Percentiles rank a stretch among this genome's conserved stretches.
Conservation (phyloP, 2,888 invertebrate genomes). For the Linnaemya vulpina region DNA sequence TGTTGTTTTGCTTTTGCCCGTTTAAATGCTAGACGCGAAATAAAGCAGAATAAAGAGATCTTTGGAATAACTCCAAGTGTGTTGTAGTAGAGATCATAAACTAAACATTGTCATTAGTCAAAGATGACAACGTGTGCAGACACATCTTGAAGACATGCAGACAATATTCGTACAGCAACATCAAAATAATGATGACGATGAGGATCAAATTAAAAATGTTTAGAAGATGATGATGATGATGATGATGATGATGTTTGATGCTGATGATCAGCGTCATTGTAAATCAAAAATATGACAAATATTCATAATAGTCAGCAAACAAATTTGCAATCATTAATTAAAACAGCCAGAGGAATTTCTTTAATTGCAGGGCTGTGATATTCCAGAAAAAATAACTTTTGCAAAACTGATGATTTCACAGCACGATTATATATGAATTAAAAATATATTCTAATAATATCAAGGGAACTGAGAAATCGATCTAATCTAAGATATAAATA, state of each 20-base stretch:
- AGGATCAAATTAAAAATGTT: not conserved
- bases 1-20: not conserved
- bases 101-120: slow-evolving; percentile 71
- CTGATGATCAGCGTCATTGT: slow-evolving; percentile 6
- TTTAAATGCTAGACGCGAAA: slow-evolving; percentile 56
- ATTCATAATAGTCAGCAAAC: slow-evolving; percentile 65
- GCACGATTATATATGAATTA: no score
- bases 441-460: no score
- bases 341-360: not conserved
- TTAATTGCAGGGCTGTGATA: not conserved
- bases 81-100: slow-evolving; percentile 70
- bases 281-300: slow-evolving; percentile 60
- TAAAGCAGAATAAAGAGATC: slow-evolving; percentile 50
- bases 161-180: slow-evolving; percentile 32
- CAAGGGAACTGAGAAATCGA: no score
- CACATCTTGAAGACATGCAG: slow-evolving; percentile 56
- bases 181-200: slow-evolving; percentile 37
- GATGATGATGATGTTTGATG: slow-evolving; percentile 16
- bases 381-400: no score
- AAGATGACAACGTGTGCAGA: slow-evolving; percentile 70
- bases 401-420: slow-evolving; percentile 27
- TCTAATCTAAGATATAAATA: no score
- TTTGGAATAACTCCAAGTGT: slow-evolving; percentile 72
- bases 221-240: not conserved
- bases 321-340: slow-evolving; percentile 67